These are phyloP conservation scores for Bubo bubo DNA, from an alignment of 2,113 vertebrate genomes.

Conservation along the genomic window DNA sequence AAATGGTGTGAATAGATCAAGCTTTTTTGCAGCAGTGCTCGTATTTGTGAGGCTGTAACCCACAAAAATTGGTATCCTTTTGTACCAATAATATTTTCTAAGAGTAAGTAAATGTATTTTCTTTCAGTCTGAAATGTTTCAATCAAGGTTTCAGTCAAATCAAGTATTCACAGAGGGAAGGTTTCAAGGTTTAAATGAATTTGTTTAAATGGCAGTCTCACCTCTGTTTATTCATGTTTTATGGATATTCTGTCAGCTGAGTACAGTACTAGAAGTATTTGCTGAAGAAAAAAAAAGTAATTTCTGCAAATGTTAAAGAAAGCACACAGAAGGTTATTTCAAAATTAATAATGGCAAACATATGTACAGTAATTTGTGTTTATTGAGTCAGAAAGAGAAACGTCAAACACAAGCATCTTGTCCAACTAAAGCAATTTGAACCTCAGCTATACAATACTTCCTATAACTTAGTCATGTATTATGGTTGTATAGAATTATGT, in stretches of 20 bases:
- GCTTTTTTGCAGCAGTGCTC: fast-evolving
- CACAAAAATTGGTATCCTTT: background rate
- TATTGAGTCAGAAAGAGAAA: background rate
- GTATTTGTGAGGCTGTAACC: background rate
- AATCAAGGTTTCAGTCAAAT: background rate
- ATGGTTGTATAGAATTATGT: background rate
- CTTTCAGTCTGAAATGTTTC: background rate
- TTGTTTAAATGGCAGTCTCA: background rate
- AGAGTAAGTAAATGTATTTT: background rate
- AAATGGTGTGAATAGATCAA: background rate
- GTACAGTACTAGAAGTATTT: background rate
- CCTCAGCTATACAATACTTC: background rate
- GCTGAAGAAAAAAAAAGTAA: background rate
- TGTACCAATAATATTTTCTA: background rate
- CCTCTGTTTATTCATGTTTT: background rate
- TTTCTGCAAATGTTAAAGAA: background rate
- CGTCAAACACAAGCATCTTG: background rate
- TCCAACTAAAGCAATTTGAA: background rate
- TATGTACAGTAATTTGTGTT: background rate
- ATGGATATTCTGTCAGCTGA: background rate
- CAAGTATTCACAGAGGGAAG: background rate
- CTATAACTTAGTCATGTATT: background rate
- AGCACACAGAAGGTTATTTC: background rate
- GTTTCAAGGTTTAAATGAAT: background rate
- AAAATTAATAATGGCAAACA: background rate